Base-by-base conservation (phyloP, 2,113 vertebrate species). In the Catharus bicknelli region DNA sequence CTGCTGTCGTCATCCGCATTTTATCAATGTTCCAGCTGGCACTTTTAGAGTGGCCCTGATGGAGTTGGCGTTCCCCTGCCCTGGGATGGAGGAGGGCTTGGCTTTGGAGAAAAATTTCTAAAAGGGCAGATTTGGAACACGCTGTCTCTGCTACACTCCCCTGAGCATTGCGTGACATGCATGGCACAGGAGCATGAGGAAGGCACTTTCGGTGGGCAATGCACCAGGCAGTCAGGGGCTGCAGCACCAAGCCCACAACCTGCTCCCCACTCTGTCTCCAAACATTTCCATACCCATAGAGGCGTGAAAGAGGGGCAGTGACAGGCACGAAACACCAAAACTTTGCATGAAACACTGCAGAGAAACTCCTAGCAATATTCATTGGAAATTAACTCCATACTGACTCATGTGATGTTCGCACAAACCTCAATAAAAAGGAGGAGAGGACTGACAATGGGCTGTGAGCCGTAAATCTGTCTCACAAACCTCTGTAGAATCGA, bases 261-360 rank as follows among this genome's bases (percentile, higher is more conserved):
- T 18, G 9, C 92, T 96, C 86, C 93, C 88, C 75, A 86, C 90
- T 94, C 96, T 93, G 96, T 95, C 96, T 97, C 94, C 80, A 95
- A 97, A 97, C 88, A 97, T 96, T 97, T 97, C 96, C 96, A 96
- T 97, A 97, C 80, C 97, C 97, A 97, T 48, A 96, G 97, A 98
- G 98, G 98, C 98, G 95, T 98, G 97, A 98, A 98, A 98, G 97
- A 97, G 95, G 91, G 96, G 93, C 95, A 97, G 86, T 96, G 97
- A 98, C 97, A 98, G 97, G 98, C 96, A 98, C 2, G 22, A 97
- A 98, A 97, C 95, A 97, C 4, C 40, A 97, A 98, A 97, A 97
- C 96, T 97, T 98, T 97, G 96, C 98, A 97, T 9, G 10, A 51
- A 89, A 90, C 96, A 96, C 95, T 83, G 72, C 67, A 27, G 95